Conservation (phyloP, 1,140 invertebrate genomes). For the Zaprionus kolodkinae region DNA sequence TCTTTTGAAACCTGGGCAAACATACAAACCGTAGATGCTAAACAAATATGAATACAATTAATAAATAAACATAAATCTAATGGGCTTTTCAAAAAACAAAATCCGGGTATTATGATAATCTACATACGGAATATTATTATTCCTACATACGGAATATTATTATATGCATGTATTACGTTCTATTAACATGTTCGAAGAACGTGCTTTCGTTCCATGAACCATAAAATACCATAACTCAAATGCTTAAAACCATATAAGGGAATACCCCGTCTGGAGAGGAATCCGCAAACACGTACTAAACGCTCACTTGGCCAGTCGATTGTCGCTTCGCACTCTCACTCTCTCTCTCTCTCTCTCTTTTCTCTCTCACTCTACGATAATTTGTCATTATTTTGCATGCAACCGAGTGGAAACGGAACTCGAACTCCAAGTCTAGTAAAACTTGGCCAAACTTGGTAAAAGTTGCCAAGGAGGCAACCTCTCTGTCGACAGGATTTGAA, state of each 20-base stretch:
- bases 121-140: background rate
- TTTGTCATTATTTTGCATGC: slow-evolving; percentile 77
- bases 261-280: slow-evolving; percentile 3
- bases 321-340: too few species aligned
- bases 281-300: too few species aligned
- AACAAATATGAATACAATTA: background rate
- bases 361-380: slow-evolving; percentile 24
- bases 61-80: background rate
- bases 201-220: too few species aligned
- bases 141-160: background rate
- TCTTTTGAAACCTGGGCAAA: too few species aligned
- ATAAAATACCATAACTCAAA: slow-evolving; percentile 58
- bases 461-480: slow-evolving; percentile 8
- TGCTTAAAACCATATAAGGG: background rate
- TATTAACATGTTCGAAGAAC: slow-evolving; percentile 2
- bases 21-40: background rate
- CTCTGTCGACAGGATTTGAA: slow-evolving; percentile 9
- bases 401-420: slow-evolving; percentile 51
- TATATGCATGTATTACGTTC: background rate
- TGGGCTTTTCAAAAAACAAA: background rate
- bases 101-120: background rate
- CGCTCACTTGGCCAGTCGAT: slow-evolving; percentile 44
- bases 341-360: background rate
- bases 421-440: slow-evolving; percentile 8
- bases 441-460: slow-evolving; percentile 21